phyloP scores from a whole-genome alignment of 2,888 invertebrate genomes.

The Cylloceria caligata region DNA sequence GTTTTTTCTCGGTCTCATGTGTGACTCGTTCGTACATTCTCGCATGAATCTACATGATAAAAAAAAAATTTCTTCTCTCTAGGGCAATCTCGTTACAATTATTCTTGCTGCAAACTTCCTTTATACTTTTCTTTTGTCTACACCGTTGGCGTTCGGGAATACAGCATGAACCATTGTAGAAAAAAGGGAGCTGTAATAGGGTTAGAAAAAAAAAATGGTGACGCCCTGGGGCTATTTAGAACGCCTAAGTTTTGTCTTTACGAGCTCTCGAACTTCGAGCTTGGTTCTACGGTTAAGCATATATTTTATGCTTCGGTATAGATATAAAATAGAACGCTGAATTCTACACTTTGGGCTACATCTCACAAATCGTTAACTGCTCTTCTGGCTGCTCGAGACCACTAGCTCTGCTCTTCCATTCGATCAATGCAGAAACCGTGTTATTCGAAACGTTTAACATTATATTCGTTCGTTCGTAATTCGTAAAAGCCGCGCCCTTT shows the following conservation, averaged over 20 bases:
- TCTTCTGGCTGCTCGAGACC: neutral
- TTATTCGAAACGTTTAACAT: constrained; percentile 5
- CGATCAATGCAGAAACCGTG: constrained; percentile 13
- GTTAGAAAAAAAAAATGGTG: constrained; percentile 17
- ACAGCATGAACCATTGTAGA: neutral
- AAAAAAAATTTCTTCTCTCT: constrained; percentile 14
- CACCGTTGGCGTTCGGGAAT: neutral
- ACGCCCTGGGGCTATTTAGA: constrained; percentile 29
- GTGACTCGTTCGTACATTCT: neutral
- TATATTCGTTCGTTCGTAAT: neutral
- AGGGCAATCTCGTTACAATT: constrained; percentile 38
- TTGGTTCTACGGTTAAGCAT: constrained; percentile 1
- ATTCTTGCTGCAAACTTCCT: constrained; percentile 22
- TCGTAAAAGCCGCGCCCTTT: neutral
- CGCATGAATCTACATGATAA: neutral
- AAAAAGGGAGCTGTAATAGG: constrained; percentile 2
- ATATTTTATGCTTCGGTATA: neutral
- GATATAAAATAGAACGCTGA: neutral
- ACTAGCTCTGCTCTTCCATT: neutral
- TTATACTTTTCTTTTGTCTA: constrained; percentile 4
- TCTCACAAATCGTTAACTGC: constrained; percentile 1
- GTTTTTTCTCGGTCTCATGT: too few species aligned
- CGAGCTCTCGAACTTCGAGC: constrained; percentile 35
- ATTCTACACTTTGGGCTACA: neutral
- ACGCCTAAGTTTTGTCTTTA: constrained; percentile 42